Base-by-base conservation (phyloP, 2,113 vertebrate species). In the Paedocypris sp. region DNA sequence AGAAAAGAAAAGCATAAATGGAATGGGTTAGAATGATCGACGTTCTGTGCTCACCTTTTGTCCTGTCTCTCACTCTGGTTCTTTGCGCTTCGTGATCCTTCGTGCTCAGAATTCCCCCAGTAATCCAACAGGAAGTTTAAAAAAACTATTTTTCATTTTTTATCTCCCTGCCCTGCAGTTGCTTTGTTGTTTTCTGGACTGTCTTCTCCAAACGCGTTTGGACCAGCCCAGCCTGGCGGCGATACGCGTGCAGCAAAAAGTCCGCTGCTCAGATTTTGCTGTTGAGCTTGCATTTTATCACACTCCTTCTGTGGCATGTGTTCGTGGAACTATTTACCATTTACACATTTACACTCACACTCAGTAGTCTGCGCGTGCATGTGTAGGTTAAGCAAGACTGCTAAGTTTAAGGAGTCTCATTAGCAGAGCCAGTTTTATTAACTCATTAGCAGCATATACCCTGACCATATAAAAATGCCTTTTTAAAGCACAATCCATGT, bases 11-110 rank as follows among this genome's bases (percentile, higher is more conserved):
- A 23, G 41, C 60, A 62, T 58, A 39, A 66, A 68, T 65, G 57
- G 52, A 48, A 63, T 60, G 64, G 64, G 72, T 41, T 62, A 69
- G 69, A n/a, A n/a, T n/a, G n/a, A 71, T 66, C 42, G 20, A 57
- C 64, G 60, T 65, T 67, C 67, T 15, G 13, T 61, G 68, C 77
- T 79, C 79, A 81, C 80, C 80, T 82, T 79, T 78, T 79, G 74
- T 79, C 69, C 42, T 22, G 47, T 54, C 23, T 63, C 22, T 10
- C 26, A 59, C 31, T 60, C 60, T 33, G 49, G 70, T 60, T 70
- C 18, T 62, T 58, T 43, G 42, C 19, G 23, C 67, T 62, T 62
- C 35, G 65, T n/a, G n/a, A n/a, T n/a, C n/a, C n/a, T 64, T 63
- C 47, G 62, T 50, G 47, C 57, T 50, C 26, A 23, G 4, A 19